Evolutionary conservation across 30 jellyfish, hydroid and myxozoan species (phyloP).

Genomic region (Mastigias papua): DNA sequence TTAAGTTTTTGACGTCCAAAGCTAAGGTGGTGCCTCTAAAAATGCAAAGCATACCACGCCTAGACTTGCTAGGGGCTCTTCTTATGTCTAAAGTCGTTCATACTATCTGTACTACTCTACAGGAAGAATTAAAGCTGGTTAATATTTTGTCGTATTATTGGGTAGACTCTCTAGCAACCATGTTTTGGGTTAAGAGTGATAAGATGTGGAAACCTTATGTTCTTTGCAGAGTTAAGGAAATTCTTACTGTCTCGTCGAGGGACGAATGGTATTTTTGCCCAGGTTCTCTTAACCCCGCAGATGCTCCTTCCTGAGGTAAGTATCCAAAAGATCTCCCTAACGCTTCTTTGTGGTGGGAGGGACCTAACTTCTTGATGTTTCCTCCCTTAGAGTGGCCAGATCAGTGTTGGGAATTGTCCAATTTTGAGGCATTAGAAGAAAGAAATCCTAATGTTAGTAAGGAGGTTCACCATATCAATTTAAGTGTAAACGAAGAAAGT

Average conservation of each 20-base stretch:
- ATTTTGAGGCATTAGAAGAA: too few relatives aligned
- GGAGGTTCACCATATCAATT: too few relatives aligned
- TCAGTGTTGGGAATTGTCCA: constrained; percentile 10
- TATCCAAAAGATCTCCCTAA: too few relatives aligned
- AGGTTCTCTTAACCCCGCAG: constrained; percentile 38
- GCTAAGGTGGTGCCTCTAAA: constrained; percentile 30
- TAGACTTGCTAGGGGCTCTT: constrained; percentile 44
- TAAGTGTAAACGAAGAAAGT: too few relatives aligned
- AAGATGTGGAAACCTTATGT: constrained; percentile 11
- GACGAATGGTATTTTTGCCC: constrained; percentile 45
- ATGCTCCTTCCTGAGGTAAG: too few relatives aligned
- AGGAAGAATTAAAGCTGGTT: too few relatives aligned
- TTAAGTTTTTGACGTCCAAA: constrained; percentile 27
- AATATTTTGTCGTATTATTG: constrained; percentile 44
- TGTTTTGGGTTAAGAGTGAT: constrained; percentile 45
- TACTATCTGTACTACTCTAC: too few relatives aligned
- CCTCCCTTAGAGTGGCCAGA: constrained; percentile 20
- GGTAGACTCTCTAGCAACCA: constrained; percentile 41
- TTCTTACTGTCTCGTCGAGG: constrained; percentile 1
- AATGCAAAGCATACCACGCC: constrained; percentile 20
- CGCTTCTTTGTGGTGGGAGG: constrained; percentile 46
- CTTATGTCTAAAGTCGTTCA: constrained; percentile 8
- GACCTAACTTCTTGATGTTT: constrained; percentile 9
- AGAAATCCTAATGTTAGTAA: too few relatives aligned
- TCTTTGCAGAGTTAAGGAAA: constrained; percentile 19